Percentiles rank a stretch among this genome's conserved stretches.
Evolutionary conservation across 2,888 invertebrate genomes (phyloP).

Genomic region (Heliothis peltigera): DNA sequence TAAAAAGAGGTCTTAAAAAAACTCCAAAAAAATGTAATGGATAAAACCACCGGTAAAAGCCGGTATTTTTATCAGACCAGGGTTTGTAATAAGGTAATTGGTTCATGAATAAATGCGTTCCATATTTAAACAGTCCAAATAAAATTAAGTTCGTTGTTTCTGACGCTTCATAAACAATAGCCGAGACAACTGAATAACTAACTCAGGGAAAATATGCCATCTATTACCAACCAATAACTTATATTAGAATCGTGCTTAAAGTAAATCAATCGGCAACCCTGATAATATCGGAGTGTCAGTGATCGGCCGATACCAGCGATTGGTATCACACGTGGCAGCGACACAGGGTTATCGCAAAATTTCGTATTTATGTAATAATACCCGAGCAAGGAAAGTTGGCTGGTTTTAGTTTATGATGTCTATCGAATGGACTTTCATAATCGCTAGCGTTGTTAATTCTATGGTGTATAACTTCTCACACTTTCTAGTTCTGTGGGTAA

Average conservation of each 20-base stretch:
- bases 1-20: no score
- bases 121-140: neutral
- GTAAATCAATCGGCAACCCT: conserved; percentile 1
- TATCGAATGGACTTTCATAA: conserved; percentile 39
- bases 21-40: no score
- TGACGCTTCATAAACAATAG: neutral
- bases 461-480: conserved; percentile 9
- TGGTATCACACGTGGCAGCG: conserved; percentile 19
- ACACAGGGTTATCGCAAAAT: conserved; percentile 49
- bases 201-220: neutral
- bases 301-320: conserved; percentile 33
- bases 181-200: neutral
- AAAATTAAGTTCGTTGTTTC: neutral
- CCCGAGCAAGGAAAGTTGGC: conserved; percentile 31
- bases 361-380: conserved; percentile 21
- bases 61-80: no score
- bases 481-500: conserved; percentile 10
- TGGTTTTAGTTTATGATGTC: conserved; percentile 14
- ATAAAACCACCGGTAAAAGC: no score
- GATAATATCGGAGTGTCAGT: conserved; percentile 39
- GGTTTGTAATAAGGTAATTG: no score
- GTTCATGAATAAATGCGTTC: no score
- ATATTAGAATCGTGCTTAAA: conserved; percentile 1
- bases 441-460: conserved; percentile 37
- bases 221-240: neutral